These are phyloP conservation scores for Ceyx margarethae DNA, from an alignment of 2,113 vertebrate genomes.

Conservation along the genomic window DNA sequence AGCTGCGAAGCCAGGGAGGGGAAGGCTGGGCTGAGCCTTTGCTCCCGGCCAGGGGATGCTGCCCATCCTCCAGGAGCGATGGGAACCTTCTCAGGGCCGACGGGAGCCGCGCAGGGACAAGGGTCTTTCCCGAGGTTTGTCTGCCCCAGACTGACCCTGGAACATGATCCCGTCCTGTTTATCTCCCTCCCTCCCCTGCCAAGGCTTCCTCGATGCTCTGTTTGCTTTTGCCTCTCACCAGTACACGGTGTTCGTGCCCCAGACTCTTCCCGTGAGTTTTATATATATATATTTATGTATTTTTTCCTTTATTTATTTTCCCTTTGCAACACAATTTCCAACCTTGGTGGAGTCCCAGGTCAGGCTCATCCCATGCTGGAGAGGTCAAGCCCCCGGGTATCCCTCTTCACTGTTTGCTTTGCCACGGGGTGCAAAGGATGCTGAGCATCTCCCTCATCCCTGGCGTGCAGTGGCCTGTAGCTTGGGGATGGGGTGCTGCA, in stretches of 20 bases:
- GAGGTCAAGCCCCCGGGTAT: not conserved
- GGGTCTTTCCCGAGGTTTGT: not conserved
- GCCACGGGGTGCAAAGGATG: not conserved
- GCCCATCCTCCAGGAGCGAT: accelerated
- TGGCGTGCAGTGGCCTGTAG: accelerated
- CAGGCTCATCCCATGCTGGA: not conserved
- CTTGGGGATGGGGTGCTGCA: not conserved
- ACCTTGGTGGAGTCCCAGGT: not conserved
- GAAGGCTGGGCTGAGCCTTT: not conserved
- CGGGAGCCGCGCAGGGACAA: accelerated
- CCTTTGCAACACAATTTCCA: accelerated
- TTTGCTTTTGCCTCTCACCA: conserved; percentile 29
- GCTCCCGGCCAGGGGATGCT: not conserved
- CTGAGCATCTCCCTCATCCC: not conserved
- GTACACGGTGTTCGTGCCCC: not conserved
- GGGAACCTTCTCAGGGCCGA: not conserved
- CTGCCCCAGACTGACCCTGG: conserved; percentile 25
- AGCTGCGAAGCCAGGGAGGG: accelerated
- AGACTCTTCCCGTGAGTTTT: not conserved
- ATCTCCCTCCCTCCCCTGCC: not conserved
- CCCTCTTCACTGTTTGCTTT: accelerated
- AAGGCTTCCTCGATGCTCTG: not conserved
- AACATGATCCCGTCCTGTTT: not conserved
- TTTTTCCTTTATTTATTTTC: no score
- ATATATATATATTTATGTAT: not conserved